Evolutionary conservation across 2,113 vertebrate species (phyloP).

Genomic region (Cairina moschata): DNA sequence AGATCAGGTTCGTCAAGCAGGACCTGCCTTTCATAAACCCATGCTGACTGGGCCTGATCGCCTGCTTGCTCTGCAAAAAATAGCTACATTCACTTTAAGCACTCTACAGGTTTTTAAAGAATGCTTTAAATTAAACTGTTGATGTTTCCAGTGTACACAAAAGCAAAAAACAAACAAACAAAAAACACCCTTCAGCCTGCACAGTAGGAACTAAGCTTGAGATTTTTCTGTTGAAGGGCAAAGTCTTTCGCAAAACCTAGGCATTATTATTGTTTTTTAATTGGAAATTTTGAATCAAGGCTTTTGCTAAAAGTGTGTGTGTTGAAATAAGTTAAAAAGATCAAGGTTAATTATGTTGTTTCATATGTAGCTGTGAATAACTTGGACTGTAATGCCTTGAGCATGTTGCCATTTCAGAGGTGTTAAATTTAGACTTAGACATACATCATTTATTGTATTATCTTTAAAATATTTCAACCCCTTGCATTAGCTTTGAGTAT

Average conservation of each 20-base stretch:
- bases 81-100: neutral
- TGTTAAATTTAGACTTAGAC: neutral
- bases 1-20: no score
- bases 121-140: neutral
- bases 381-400: neutral
- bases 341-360: neutral
- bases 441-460: neutral
- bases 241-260: neutral
- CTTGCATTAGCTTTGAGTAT: neutral
- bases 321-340: neutral
- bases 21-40: no score
- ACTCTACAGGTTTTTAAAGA: accelerated
- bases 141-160: neutral
- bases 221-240: neutral
- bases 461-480: neutral
- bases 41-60: no score
- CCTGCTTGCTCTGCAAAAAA: neutral
- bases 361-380: neutral
- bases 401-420: neutral
- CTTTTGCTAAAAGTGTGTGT: neutral
- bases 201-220: neutral
- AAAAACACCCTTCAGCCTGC: neutral
- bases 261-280: neutral
- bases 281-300: neutral
- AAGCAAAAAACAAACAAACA: neutral